Base-by-base conservation (phyloP, 2,797 vertebrate species). In the Capromys pilorides region DNA sequence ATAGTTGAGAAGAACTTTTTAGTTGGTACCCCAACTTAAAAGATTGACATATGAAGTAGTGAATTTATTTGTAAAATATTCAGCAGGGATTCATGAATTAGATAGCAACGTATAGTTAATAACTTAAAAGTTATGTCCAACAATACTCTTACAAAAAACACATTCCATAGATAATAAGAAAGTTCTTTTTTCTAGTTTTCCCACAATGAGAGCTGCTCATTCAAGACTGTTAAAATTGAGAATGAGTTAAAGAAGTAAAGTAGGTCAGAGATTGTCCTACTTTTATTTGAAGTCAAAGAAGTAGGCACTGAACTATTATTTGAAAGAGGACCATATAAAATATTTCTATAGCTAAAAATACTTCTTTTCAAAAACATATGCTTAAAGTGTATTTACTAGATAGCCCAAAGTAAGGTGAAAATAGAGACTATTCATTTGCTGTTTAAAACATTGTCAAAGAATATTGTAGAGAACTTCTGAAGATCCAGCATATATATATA, bases 391-490 rank as follows among this genome's bases (percentile, higher is more conserved):
- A 14, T 84, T 82, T 90, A 54, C 49, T 21, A 90, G 13, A 64
- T 4, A 49, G 10, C 73, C 36, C 86, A 62, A 94, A 93, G 36
- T 45, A 91, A 64, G 9, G 7, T 79, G 36, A 88, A 83, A 88
- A 24, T 81, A 81, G 64, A 88, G 49, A 82, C 31, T 87, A 51
- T 21, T 79, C 57, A 45, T 93, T 91, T 67, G 4, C 82, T 41
- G 31, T 89, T 96, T 83, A 59, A 81, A 90, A 69, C 41, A 88
- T 18, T 82, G 62, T 94, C 22, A 59, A 86, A 95, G 84, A 91
- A 11, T 41, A 67, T 33, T n/a, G 45, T 36, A 36, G 45, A 66
- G 26, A 83, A 57, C 54, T 88, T 86, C 39, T 82, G 54, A 89
- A 88, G 39, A n/a, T 21, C 51, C 39, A 16, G 24, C 36, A 71